Conservation (phyloP, 2,797 vertebrate genomes). For the Tangara arthus region DNA sequence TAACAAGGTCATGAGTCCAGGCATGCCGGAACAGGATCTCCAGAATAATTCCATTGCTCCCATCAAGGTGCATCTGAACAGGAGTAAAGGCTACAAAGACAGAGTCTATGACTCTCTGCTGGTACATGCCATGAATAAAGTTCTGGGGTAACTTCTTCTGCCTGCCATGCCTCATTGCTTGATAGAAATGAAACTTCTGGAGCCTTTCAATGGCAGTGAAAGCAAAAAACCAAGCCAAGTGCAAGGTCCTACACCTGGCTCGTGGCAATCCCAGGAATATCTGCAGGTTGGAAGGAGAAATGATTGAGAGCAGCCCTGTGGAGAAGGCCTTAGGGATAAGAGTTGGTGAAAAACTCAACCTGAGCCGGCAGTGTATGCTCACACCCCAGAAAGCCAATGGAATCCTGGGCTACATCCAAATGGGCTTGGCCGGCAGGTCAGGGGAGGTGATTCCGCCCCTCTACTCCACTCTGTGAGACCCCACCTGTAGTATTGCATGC, state of each 20-base stretch:
- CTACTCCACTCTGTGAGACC: not conserved
- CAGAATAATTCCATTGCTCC: not conserved
- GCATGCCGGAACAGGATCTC: not conserved
- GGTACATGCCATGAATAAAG: fast-evolving
- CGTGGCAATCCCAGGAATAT: fast-evolving
- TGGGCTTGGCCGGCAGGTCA: not conserved
- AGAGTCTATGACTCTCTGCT: too few species aligned
- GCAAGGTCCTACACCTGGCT: too few species aligned
- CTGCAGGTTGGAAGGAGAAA: not conserved
- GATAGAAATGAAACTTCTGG: not conserved
- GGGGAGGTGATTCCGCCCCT: not conserved
- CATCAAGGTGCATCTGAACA: not conserved
- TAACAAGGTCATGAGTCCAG: not conserved
- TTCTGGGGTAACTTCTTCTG: not conserved
- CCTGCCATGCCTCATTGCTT: not conserved
- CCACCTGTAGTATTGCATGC: too few species aligned
- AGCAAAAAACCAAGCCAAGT: not conserved
- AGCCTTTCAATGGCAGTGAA: not conserved
- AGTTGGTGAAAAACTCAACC: not conserved
- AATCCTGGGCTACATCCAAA: not conserved
- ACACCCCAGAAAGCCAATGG: not conserved
- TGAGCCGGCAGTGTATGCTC: fast-evolving
- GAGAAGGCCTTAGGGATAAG: not conserved
- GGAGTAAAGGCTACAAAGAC: not conserved
- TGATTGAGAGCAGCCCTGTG: not conserved